Base-by-base conservation (phyloP, 2,888 invertebrate genomes). In the Aethes cnicana region DNA sequence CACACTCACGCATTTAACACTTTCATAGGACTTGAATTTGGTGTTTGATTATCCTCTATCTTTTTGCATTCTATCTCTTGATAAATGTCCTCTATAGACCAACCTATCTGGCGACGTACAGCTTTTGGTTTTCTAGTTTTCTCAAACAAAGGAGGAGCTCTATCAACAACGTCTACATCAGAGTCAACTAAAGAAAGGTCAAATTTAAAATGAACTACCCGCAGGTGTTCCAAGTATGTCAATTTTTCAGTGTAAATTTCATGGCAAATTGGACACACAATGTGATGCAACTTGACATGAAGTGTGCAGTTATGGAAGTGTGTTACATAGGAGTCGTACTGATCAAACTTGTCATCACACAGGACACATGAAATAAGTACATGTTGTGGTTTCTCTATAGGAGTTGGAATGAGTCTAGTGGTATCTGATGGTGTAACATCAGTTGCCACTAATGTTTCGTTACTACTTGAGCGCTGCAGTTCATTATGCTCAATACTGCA, bases 61-160 rank as follows among this genome's bases (percentile, higher is more conserved):
- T 74, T 81, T 68, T 79, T 84, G 68, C 84, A 87, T 56, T 86
- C 87, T 70, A 89, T 88, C 65, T 89, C 88, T 69, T 89, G 88
- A 62, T 89, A 89, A 61, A 89, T 89, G 64, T 89, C 88, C 64
- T 88, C 88, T 68, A 84, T 68, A 53, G 88, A 89, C 88, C 88
- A 89, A 76, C 87, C 88, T 67, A 89, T 89, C 69, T 88, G 86
- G 20, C 88, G 74, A 16, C 88, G 72, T 5, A 86, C 87, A 18
- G 80, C 62, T 63, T 81, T 87, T 1, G 85, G 82, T 61, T 73
- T 79, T 39, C 82, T 78, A 1, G 75, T 77, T 67, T 86, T 86
- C 55, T 81, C 79, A 58, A 83, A 64, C 21, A 77, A 72, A n/a
- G 85, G 86, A 44, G 77, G 76, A 66, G 82, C 53, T 17, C 18